Evolutionary conservation across 2,888 invertebrate species (phyloP), one percentile per base, ranked within the genome.

Genomic region (Zhuqinia jingwanae): DNA sequence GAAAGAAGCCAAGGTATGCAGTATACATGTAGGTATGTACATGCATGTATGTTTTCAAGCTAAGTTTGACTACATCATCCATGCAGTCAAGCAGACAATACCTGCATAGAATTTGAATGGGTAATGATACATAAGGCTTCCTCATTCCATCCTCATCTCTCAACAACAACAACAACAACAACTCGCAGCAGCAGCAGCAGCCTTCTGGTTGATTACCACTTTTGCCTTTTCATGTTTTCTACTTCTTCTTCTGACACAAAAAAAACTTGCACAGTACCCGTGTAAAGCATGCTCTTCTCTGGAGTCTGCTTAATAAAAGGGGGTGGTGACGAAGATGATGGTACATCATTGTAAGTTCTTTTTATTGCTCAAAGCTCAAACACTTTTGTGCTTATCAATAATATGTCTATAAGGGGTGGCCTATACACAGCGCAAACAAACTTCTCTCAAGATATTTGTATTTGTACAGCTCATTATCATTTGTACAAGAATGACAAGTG

Each of bases 41-140:
- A n/a, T n/a, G n/a, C n/a, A n/a, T n/a, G n/a, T n/a, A n/a, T n/a
- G n/a, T n/a, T n/a, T n/a, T n/a, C n/a, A n/a, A n/a, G n/a, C n/a
- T n/a, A n/a, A 50, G 50, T 73, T 73, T 53, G 25, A 50, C 50
- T 73, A 22, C 50, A 53, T 53, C 73, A 73, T 73, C 50, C 73
- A 73, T 73, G 70, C 70, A 70, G 47, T 11, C 13, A 25, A 22
- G 73, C 53, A 73, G 30, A 22, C 45, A 81, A 50, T 73, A 81
- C 68, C 63, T 65, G 79, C 68, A 58, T 70, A n/a, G 80, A 70
- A 81, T 81, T 81, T 81, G 70, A 81, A 81, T 80, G 70, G 70
- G n/a, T n/a, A 15, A 50, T n/a, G n/a, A n/a, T n/a, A n/a, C n/a
- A 68, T 68, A 68, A 45, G 47, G 70, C 47, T 81, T 81, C 58